Base-by-base conservation (phyloP, 2,888 invertebrate species). In the Habroteleia sp. region DNA sequence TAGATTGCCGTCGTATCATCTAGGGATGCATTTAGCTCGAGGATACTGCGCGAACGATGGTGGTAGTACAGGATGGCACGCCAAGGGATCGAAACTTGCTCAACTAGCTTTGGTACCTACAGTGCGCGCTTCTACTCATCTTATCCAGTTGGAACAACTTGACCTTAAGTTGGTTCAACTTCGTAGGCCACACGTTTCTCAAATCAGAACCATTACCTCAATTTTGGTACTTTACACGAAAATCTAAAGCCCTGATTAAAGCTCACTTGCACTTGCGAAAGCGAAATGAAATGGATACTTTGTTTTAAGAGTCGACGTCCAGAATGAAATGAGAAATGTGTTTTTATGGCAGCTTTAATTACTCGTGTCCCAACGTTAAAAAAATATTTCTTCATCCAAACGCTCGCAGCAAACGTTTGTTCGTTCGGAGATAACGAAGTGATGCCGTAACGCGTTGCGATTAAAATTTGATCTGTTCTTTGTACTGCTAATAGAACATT, bases 11-110 rank as follows among this genome's bases (percentile, higher is more conserved):
- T 75, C 71, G 75, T 75, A 75, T 75, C 75, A 72, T 72, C 75
- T 42, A 62, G 77, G 73, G 79, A 78, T 77, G 78, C 77, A 80
- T 82, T 82, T 85, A 85, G 84, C 84, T 83, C 74, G 77, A 66
- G 74, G 79, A 73, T 77, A 76, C 78, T 76, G 74, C 78, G 77
- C 80, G 81, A 83, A 77, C 76, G 83, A 80, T 80, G 82, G 79
- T 68, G 79, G 82, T 74, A 80, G 81, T 79, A 80, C 80, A 77
- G 81, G 84, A 81, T 82, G 81, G 82, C 81, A 85, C 83, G 83
- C 81, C 80, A 73, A 84, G 84, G 85, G 86, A 86, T 87, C 86
- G 85, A 86, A 87, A 87, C 87, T 87, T 87, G 85, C 82, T 82
- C 85, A 86, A 87, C 87, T 85, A 83, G 84, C 83, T 82, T 81